phyloP scores from a whole-genome alignment of 1,140 invertebrate genomes.

The Eumeta japonica region DNA sequence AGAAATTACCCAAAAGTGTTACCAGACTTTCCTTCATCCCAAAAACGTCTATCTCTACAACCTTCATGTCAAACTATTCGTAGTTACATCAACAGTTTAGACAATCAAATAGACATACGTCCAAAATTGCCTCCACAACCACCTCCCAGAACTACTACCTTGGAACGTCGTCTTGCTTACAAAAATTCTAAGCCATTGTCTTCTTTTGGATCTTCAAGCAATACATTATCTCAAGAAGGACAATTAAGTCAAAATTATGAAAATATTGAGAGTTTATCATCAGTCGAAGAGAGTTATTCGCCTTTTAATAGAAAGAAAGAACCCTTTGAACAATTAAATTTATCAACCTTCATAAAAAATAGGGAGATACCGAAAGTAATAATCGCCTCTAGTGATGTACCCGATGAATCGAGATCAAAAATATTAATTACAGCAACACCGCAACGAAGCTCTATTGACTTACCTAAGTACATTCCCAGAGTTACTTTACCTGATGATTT shows the following conservation, averaged over 20 bases:
- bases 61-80: constrained; percentile 46
- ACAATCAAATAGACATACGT: constrained; percentile 41
- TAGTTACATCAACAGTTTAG: constrained; percentile 32
- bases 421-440: constrained; percentile 37
- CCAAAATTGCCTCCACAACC: constrained; percentile 62
- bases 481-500: constrained; percentile 44
- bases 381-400: constrained; percentile 34
- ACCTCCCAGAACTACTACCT: constrained; percentile 64
- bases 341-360: constrained; percentile 14
- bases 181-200: constrained; percentile 40
- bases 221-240: constrained; percentile 22
- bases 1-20: constrained; percentile 81
- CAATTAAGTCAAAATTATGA: constrained; percentile 29
- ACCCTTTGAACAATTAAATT: too few relatives aligned
- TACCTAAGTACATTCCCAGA: constrained; percentile 29
- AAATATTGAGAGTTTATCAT: constrained; percentile 34
- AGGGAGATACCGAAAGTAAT: constrained; percentile 43
- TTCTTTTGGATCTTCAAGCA: constrained; percentile 29
- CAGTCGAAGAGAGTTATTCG: constrained; percentile 8
- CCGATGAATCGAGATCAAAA: constrained; percentile 22
- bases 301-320: neutral
- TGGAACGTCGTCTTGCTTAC: constrained; percentile 54
- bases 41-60: constrained; percentile 60
- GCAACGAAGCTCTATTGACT: constrained; percentile 22
- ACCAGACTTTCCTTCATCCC: constrained; percentile 65